Base-by-base conservation (phyloP, 2,797 vertebrate species). In the Paratrypauchen microcephalus region DNA sequence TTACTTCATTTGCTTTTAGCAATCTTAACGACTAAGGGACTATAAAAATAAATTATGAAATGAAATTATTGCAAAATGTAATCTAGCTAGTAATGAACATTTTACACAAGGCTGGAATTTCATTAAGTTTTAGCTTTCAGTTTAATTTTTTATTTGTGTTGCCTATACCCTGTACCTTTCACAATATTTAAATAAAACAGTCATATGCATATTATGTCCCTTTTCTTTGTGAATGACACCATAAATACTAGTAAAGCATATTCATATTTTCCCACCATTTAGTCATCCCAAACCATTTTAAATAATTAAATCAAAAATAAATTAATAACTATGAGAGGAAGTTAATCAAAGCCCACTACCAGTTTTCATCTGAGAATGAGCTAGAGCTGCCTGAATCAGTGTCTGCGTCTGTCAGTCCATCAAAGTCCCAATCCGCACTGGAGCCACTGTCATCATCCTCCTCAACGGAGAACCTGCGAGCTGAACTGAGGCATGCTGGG, bases 361-460 rank as follows among this genome's bases (percentile, higher is more conserved):
- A 93, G 77, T 93, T 94, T 83, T 96, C 94, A 67, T 95, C 95
- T 24, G 95, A 96, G 89, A 96, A 95, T 0, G 95, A 96, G 86
- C 94, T 96, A 1, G 95, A 95, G 85, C 95, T 96, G 74, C 93
- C 94, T 0, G 95, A 95, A 76, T 96, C 94, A 0, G 94, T 95
- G 80, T 95, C 95, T 5, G 93, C 91, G 2, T 96, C 94, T 12
- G 94, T 96, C 82, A 95, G 66, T 21, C 94, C 95, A 5, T 96
- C 94, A 61, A 96, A 91, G 88, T 95, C 95, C 95, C 95, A 96
- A 83, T 96, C 95, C 12, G 94, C 95, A n/a, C 95, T 96, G 68
- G 95, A 96, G 55, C 95, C 95, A 6, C 95, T 95, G 77, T 95
- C 93, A 0, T 95, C 94, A n/a, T 96, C 95, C 76, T 96, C 95